Base-by-base conservation (phyloP, 2,888 invertebrate species). In the Augochlorella aurata region DNA sequence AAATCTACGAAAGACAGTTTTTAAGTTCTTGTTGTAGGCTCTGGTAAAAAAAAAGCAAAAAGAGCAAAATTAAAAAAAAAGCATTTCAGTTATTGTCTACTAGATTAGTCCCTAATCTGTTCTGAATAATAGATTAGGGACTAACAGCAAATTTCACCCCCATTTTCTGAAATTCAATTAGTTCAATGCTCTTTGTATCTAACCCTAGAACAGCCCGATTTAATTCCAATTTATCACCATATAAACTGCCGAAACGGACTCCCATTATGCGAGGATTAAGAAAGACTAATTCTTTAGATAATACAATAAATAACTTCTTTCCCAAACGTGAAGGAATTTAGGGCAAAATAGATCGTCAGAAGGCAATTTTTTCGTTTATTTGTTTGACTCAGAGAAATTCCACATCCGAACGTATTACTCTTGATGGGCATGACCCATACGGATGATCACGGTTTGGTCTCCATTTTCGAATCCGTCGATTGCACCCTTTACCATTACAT, bases 401-500 rank as follows among this genome's bases (percentile, higher is more conserved):
- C 90, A 14, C 92, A 92, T 82, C 90, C 92, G 8, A 92, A 91
- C 29, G 83, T 92, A 38, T 14, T 92, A 58, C 78, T 92, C 38
- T 81, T 92, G 52, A 92, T 92, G 92, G 92, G 89, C 38, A 90
- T 89, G 16, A 92, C 92, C 2, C 84, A 88, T 10, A 90, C 91
- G 12, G 88, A 89, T 65, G 89, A 90, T 49, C 88, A 92, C 58
- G 90, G 90, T 16, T 74, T 92, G 9, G 88, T 92, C 8, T 90
- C 91, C n/a, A 90, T 92, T 66, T 91, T 90, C 83, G 92, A 92
- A 52, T 83, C 91, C 18, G 78, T 92, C 49, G 91, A 92, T 79
- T 92, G 90, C 79, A 92, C 92, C 52, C 86, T 92, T 18, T 90
- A 90, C 85, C 90, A 90, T 85, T 91, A 90, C 75, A 83, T 92